These are phyloP conservation scores for Eurystomus glaucurus DNA, from an alignment of 2,797 vertebrate genomes.

Conservation along the genomic window DNA sequence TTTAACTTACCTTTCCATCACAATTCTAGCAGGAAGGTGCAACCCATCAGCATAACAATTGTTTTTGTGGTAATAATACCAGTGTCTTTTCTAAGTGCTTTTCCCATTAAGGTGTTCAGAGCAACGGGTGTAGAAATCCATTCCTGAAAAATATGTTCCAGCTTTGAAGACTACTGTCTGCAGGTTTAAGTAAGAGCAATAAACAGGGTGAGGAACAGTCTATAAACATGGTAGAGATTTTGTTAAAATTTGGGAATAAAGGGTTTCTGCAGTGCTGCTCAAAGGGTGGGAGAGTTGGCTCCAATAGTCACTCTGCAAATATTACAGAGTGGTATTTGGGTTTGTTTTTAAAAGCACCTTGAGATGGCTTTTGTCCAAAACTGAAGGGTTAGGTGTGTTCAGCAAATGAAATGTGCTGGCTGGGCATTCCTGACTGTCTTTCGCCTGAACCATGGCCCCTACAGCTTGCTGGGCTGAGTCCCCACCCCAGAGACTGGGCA, in stretches of 20 bases:
- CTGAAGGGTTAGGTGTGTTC: neutral
- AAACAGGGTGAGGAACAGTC: neutral
- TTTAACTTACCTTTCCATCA: slow-evolving; percentile 32
- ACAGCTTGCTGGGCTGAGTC: neutral
- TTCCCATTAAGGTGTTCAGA: neutral
- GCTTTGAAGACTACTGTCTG: neutral
- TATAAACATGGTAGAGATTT: neutral
- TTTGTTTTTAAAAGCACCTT: slow-evolving; percentile 27
- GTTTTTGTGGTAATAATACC: neutral
- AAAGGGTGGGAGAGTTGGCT: neutral
- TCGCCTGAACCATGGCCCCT: neutral
- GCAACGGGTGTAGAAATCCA: neutral
- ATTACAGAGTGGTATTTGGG: neutral
- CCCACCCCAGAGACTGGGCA: neutral
- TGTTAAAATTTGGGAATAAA: slow-evolving; percentile 14
- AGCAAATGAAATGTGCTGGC: neutral
- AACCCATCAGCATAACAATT: neutral
- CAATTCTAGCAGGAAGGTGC: neutral
- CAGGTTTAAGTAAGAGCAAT: slow-evolving; percentile 19
- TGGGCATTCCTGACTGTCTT: neutral
- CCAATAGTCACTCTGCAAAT: neutral
- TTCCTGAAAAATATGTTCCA: slow-evolving; percentile 4
- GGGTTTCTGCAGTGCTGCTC: neutral
- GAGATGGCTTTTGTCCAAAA: slow-evolving; percentile 22
- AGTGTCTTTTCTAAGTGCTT: neutral